These are phyloP conservation scores for Dicentrarchus labrax DNA, from an alignment of 2,113 vertebrate genomes.

Conservation along the genomic window DNA sequence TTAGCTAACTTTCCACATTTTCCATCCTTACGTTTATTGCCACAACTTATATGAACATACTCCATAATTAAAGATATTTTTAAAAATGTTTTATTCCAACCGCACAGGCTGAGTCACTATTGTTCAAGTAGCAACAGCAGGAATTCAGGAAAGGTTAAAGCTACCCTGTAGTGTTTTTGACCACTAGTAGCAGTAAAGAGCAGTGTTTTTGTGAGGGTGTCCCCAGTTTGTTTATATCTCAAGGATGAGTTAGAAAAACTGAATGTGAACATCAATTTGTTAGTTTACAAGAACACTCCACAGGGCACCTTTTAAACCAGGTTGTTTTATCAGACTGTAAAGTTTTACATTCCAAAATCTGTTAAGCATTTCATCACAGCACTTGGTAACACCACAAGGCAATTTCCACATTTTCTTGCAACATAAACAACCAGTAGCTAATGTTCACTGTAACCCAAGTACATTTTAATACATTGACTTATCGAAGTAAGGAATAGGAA, in stretches of 20 bases:
- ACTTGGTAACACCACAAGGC: too few species aligned
- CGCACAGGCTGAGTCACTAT: neutral
- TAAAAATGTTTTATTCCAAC: neutral
- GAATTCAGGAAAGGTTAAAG: neutral
- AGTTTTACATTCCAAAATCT: neutral
- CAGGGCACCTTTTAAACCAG: neutral
- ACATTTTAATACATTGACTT: too few species aligned
- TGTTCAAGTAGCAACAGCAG: neutral
- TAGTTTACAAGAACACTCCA: neutral
- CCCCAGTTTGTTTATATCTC: too few species aligned
- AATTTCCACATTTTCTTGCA: too few species aligned
- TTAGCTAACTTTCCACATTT: neutral
- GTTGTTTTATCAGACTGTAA: neutral
- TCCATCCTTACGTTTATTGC: neutral
- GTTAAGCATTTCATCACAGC: neutral
- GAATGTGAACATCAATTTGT: neutral
- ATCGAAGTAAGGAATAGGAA: neutral
- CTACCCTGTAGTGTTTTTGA: too few species aligned
- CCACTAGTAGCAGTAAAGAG: too few species aligned
- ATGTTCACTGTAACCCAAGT: too few species aligned
- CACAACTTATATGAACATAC: neutral
- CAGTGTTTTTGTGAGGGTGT: too few species aligned
- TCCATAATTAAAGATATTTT: neutral
- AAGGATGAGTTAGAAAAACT: too few species aligned
- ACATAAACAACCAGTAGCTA: too few species aligned